A percentile compares a stretch with the other conserved stretches of the same genome.
Conservation (phyloP, 2,797 vertebrate species). For the Fundulus diaphanus region DNA sequence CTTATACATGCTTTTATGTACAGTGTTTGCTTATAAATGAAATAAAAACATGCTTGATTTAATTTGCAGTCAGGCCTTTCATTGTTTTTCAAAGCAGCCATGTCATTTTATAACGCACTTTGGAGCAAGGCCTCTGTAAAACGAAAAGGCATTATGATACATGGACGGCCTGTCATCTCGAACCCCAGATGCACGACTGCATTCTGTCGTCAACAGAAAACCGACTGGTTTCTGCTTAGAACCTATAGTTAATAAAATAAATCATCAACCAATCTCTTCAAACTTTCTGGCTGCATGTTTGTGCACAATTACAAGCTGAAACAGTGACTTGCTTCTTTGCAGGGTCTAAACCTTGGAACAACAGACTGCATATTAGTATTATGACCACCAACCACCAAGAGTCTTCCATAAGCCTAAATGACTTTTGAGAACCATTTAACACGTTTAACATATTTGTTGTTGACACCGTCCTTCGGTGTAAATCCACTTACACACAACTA, state of each 20-base stretch:
- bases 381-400: no score
- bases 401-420: no score
- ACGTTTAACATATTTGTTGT: not conserved
- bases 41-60: not conserved
- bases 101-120: not conserved
- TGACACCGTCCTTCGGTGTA: not conserved
- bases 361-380: no score
- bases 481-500: not conserved
- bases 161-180: not conserved
- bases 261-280: not conserved
- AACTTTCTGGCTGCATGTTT: not conserved
- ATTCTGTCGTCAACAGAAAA: not conserved
- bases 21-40: not conserved
- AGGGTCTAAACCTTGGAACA: not conserved
- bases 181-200: no score
- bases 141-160: not conserved
- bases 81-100: not conserved
- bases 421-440: no score
- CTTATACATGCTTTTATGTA: not conserved
- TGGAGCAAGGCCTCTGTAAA: not conserved
- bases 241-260: not conserved
- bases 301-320: not conserved
- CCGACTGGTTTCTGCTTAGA: not conserved
- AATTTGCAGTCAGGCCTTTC: not conserved
- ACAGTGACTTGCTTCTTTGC: not conserved